Evolutionary conservation across 1,140 invertebrate genomes (phyloP).

Genomic region (Mylabris phalerata): DNA sequence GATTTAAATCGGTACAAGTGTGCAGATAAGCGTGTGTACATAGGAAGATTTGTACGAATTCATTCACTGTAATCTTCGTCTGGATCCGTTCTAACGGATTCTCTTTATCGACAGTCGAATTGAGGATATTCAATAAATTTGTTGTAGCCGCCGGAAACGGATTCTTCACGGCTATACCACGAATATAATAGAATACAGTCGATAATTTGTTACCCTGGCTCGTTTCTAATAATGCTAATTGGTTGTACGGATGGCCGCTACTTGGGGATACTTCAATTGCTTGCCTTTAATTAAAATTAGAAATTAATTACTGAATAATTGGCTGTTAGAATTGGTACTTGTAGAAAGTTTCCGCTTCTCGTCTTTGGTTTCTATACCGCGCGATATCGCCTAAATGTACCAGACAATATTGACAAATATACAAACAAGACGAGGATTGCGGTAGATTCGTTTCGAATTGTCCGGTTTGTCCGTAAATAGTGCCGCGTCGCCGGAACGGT

Average conservation of each 20-base stretch:
- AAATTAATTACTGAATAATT: constrained; percentile 6
- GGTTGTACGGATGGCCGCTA: constrained; percentile 85
- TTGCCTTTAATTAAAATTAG: constrained; percentile 52
- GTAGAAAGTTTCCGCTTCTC: constrained; percentile 75
- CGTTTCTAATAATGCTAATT: constrained; percentile 73
- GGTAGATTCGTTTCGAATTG: constrained; percentile 42
- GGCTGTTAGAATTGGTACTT: constrained; percentile 44
- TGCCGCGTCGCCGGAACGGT: constrained; percentile 54
- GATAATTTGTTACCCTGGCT: constrained; percentile 73
- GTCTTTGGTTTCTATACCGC: constrained; percentile 70
- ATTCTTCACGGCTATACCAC: constrained; percentile 71
- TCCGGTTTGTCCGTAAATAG: constrained; percentile 34
- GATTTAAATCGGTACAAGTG: constrained; percentile 50
- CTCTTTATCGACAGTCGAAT: constrained; percentile 47
- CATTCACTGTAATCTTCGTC: constrained; percentile 56
- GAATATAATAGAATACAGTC: constrained; percentile 77
- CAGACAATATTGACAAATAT: constrained; percentile 79
- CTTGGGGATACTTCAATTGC: constrained; percentile 71
- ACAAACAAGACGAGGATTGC: constrained; percentile 66
- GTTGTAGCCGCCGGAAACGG: constrained; percentile 75
- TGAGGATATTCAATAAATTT: constrained; percentile 66
- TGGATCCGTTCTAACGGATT: constrained; percentile 48
- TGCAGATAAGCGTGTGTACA: constrained; percentile 59
- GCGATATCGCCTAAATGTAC: constrained; percentile 83
- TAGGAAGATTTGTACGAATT: constrained; percentile 63